Evolutionary conservation across 2,113 vertebrate species (phyloP).

Genomic region (Pteruthius melanotis): DNA sequence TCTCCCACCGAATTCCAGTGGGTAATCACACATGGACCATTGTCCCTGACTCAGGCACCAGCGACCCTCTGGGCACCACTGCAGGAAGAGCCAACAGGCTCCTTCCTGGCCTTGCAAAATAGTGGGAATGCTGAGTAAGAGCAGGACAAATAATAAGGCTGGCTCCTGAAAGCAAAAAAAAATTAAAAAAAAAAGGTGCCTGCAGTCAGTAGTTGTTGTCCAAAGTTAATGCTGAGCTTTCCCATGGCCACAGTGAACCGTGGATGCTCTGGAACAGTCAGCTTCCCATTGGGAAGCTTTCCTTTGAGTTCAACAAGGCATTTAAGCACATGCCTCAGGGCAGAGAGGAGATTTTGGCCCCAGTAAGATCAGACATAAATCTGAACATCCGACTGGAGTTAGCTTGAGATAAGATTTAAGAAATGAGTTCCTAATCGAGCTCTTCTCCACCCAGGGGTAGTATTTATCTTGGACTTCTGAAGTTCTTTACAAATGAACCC

Average conservation of each 20-base stretch:
- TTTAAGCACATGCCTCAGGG: background rate
- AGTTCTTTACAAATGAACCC: background rate
- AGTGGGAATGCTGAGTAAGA: background rate
- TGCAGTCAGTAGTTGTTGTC: background rate
- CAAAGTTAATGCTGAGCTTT: background rate
- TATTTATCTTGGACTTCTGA: background rate
- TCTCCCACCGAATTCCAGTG: background rate
- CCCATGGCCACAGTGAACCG: fast-evolving
- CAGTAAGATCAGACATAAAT: background rate
- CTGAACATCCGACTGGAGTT: background rate
- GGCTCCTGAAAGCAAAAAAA: background rate
- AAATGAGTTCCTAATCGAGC: background rate
- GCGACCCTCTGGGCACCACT: background rate
- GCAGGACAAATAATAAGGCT: background rate
- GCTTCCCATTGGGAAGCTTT: background rate
- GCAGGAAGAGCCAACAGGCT: background rate
- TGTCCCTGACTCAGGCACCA: background rate
- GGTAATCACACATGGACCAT: background rate
- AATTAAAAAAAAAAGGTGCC: too few relatives aligned
- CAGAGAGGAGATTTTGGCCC: background rate
- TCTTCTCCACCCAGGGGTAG: background rate
- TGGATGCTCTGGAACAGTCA: background rate
- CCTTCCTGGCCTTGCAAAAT: background rate
- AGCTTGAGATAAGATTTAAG: background rate
- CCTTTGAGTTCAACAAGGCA: background rate